phyloP scores from a whole-genome alignment of 2,113 vertebrate genomes.

The pig (Sus scrofa) region DNA sequence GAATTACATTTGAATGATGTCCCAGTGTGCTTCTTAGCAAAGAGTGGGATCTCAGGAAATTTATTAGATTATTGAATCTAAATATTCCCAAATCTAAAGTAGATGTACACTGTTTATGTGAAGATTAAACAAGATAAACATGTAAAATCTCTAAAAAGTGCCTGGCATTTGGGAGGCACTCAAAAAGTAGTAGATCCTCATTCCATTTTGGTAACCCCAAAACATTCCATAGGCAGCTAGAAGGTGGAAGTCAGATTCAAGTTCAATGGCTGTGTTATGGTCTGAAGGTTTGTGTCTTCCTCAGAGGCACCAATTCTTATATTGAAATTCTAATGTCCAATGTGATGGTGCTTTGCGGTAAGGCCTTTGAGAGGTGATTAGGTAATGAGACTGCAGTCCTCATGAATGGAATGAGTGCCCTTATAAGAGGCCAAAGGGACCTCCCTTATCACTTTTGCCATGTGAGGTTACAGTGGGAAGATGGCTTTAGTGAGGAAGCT shows the following conservation, averaged over 20 bases:
- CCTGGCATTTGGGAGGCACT: background rate
- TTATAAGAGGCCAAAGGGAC: background rate
- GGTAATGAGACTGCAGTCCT: background rate
- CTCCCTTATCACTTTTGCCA: background rate
- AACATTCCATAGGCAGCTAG: background rate
- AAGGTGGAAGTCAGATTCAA: background rate
- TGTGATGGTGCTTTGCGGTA: background rate
- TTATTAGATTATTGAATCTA: background rate
- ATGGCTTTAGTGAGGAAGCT: background rate
- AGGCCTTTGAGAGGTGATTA: background rate
- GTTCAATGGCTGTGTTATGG: background rate
- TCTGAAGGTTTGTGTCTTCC: background rate
- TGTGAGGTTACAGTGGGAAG: background rate
- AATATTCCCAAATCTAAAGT: background rate
- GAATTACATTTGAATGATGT: background rate
- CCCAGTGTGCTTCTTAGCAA: background rate
- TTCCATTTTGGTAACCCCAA: background rate
- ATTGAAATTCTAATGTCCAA: background rate
- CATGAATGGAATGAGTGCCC: background rate
- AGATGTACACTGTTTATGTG: background rate
- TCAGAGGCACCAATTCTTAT: background rate
- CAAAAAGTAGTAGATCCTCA: background rate
- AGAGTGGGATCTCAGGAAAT: background rate
- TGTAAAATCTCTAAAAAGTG: background rate
- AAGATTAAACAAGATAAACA: background rate